These are phyloP conservation scores for Tineola bisselliella DNA, from an alignment of 2,888 invertebrate genomes.

Conservation along the genomic window DNA sequence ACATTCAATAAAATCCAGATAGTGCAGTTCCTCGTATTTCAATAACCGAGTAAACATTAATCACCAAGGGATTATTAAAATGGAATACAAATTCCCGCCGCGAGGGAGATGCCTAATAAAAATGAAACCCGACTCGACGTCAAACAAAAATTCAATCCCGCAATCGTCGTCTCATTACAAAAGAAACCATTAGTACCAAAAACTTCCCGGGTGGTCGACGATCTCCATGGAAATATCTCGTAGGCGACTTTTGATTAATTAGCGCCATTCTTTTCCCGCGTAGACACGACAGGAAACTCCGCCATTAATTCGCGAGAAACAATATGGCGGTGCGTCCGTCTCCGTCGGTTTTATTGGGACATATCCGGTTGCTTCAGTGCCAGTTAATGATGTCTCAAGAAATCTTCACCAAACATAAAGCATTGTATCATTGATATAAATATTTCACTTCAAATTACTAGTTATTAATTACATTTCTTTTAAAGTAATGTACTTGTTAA, in stretches of 20 bases:
- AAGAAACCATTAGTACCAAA: constrained; percentile 44
- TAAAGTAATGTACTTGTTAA: too few relatives aligned
- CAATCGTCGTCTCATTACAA: constrained; percentile 45
- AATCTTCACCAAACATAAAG: background rate
- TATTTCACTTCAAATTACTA: too few relatives aligned
- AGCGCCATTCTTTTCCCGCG: constrained; percentile 58
- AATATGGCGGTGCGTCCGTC: constrained; percentile 39
- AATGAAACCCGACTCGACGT: constrained; percentile 28
- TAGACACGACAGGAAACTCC: constrained; percentile 42
- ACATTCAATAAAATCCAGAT: background rate
- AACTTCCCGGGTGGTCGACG: constrained; percentile 45
- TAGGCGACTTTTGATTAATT: constrained; percentile 63
- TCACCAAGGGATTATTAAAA: constrained; percentile 35
- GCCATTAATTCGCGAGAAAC: constrained; percentile 51
- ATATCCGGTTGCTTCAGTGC: constrained; percentile 42
- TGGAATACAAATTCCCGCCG: constrained; percentile 16
- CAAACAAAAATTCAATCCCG: constrained; percentile 52
- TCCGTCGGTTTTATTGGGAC: constrained; percentile 29
- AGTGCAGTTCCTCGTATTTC: constrained; percentile 2
- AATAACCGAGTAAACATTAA: constrained; percentile 34
- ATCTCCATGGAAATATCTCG: constrained; percentile 62
- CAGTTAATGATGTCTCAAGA: constrained; percentile 1
- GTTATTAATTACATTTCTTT: too few relatives aligned
- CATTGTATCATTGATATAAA: background rate
- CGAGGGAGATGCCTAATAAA: constrained; percentile 34